These are phyloP conservation scores for Pampusana beccarii DNA, from an alignment of 2,113 vertebrate species.

Conservation along the genomic window DNA sequence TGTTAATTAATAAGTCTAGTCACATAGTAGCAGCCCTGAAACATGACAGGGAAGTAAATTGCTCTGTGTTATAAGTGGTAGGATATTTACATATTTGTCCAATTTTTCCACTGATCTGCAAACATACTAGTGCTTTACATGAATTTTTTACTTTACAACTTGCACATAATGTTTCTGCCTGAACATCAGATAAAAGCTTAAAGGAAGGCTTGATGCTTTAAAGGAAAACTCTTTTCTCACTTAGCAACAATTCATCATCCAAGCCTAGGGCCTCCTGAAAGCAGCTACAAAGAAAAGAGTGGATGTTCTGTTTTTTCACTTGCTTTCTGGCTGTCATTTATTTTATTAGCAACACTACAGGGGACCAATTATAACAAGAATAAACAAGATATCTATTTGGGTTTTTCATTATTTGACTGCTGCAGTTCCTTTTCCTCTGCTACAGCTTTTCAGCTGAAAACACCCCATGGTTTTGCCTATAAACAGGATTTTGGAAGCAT, in stretches of 20 bases:
- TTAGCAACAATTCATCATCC: neutral
- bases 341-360: constrained; percentile 50
- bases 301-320: neutral
- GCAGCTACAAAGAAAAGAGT: constrained; percentile 1
- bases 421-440: neutral
- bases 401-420: constrained; percentile 25
- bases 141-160: neutral
- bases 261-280: neutral
- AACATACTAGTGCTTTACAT: neutral
- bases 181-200: constrained; percentile 16
- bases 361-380: constrained; percentile 42
- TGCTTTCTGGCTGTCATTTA: constrained; percentile 29
- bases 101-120: neutral
- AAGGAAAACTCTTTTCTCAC: constrained; percentile 15
- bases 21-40: neutral
- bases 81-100: constrained; percentile 8
- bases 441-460: constrained; percentile 14
- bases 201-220: constrained; percentile 1
- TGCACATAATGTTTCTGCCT: neutral
- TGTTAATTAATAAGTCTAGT: neutral
- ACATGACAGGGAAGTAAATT: constrained; percentile 7
- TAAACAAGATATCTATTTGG: constrained; percentile 45
- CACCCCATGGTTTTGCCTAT: constrained; percentile 10
- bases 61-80: neutral
- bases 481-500: constrained; percentile 1